phyloP scores from a whole-genome alignment of 2,797 vertebrate species.

The Gadopsis bispinosus region DNA sequence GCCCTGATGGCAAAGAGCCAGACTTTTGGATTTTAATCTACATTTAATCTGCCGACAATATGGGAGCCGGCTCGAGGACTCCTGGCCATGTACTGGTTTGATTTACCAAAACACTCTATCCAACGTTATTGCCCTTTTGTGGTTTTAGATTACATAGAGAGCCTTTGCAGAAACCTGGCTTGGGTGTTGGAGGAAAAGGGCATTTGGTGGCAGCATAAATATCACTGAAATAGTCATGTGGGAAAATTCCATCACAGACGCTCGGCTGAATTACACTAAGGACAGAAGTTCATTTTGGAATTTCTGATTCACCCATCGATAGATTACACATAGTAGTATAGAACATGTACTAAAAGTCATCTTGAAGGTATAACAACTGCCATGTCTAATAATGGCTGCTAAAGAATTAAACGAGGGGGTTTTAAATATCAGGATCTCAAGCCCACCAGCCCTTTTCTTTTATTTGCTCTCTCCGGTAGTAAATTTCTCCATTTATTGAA shows the following conservation, averaged over 20 bases:
- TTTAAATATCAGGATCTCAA: background rate
- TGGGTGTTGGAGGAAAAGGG: constrained; percentile 49
- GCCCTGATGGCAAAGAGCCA: constrained; percentile 15
- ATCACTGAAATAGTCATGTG: constrained; percentile 52
- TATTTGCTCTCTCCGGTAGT: rapidly evolving
- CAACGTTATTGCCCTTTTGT: constrained; percentile 31
- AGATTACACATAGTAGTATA: no score
- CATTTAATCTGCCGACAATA: constrained; percentile 12
- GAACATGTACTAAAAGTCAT: background rate
- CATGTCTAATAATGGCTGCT: background rate
- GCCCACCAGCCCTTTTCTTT: background rate
- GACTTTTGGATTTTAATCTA: constrained; percentile 33
- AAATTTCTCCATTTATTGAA: constrained; percentile 4
- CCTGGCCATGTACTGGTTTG: background rate
- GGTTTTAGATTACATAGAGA: constrained; percentile 33
- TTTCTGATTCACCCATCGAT: constrained; percentile 56
- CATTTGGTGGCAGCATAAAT: constrained; percentile 59
- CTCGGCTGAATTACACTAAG: constrained; percentile 33
- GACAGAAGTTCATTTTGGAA: constrained; percentile 43
- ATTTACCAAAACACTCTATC: constrained; percentile 31
- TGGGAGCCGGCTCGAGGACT: background rate
- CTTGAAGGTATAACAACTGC: background rate
- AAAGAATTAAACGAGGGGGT: background rate
- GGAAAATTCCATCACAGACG: constrained; percentile 50
- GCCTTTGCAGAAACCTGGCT: background rate